phyloP scores from a whole-genome alignment of 2,888 invertebrate species.

The Cheilosia impressa region DNA sequence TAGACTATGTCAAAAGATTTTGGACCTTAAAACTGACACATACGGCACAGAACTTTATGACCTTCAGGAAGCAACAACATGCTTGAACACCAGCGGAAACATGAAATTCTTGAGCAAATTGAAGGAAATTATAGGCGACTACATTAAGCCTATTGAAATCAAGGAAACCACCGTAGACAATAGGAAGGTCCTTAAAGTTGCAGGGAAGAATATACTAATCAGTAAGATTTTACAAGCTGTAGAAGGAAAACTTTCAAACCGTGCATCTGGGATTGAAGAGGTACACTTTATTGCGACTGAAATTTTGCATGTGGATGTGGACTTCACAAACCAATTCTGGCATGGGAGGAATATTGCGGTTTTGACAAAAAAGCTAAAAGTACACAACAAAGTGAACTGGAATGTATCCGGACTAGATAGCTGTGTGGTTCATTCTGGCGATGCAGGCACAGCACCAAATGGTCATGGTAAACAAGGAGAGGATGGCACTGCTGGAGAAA shows the following conservation, averaged over 20 bases:
- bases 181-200: not conserved
- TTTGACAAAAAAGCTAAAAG: slow-evolving; percentile 71
- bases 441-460: slow-evolving; percentile 67
- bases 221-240: not conserved
- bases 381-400: slow-evolving; percentile 73
- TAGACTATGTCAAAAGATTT: not conserved
- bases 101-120: not conserved
- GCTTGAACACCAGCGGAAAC: not conserved
- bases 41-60: not conserved
- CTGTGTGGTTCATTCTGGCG: slow-evolving; percentile 19
- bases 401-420: slow-evolving; percentile 76
- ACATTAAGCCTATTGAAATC: not conserved
- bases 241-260: not conserved
- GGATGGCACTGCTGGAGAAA: slow-evolving; percentile 77
- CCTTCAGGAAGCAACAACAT: not conserved
- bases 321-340: not conserved
- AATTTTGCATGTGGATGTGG: not conserved
- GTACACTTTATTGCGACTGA: not conserved
- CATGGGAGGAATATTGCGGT: slow-evolving; percentile 68
- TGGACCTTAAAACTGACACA: not conserved
- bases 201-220: not conserved
- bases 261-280: not conserved
- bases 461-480: slow-evolving; percentile 75
- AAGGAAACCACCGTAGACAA: not conserved
- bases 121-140: not conserved